Evolutionary conservation across 2,888 invertebrate species (phyloP).

Genomic region (Ennomos quercinarius): DNA sequence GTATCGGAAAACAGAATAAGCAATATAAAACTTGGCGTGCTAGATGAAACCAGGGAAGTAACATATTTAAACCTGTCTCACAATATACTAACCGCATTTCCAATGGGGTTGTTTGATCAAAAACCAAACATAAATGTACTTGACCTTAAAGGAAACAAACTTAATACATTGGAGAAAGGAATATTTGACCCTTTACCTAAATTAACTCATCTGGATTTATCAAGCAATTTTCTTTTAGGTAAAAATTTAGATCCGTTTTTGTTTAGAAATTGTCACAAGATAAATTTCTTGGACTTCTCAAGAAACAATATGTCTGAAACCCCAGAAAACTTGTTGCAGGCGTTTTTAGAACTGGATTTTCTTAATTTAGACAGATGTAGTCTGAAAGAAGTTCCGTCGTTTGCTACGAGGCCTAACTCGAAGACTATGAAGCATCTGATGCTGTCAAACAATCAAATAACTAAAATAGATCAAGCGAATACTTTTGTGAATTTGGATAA

Average conservation of each 20-base stretch:
- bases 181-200: constrained; percentile 57
- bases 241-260: constrained; percentile 50
- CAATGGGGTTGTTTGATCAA: constrained; percentile 61
- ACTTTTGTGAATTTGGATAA: constrained; percentile 56
- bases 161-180: constrained; percentile 52
- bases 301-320: constrained; percentile 60
- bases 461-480: constrained; percentile 44
- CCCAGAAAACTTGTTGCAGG: constrained; percentile 50
- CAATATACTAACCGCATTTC: constrained; percentile 55
- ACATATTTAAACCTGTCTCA: constrained; percentile 59
- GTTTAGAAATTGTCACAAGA: constrained; percentile 51
- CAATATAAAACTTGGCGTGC: constrained; percentile 54
- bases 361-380: constrained; percentile 59
- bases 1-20: constrained; percentile 60
- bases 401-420: constrained; percentile 57
- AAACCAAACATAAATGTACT: constrained; percentile 55
- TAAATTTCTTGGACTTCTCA: constrained; percentile 60
- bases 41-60: constrained; percentile 53
- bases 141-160: constrained; percentile 59
- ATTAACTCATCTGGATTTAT: constrained; percentile 57
- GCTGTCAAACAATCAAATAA: constrained; percentile 64
- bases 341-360: constrained; percentile 50
- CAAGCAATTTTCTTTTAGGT: constrained; percentile 57
- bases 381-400: constrained; percentile 61
- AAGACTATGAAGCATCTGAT: constrained; percentile 61